Conservation (phyloP, 2,888 invertebrate genomes). For the Plebejus anna region DNA sequence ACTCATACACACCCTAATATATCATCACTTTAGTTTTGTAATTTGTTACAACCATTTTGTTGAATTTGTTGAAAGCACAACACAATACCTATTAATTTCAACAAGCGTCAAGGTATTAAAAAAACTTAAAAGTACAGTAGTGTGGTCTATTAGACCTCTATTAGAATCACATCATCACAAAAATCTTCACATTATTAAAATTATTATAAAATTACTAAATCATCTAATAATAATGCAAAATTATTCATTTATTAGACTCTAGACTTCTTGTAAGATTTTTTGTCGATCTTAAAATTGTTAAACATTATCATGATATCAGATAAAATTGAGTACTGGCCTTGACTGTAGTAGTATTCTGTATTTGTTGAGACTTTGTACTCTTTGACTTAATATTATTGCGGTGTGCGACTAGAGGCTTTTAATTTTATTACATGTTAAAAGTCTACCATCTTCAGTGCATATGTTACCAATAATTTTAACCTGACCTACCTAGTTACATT, state of each 20-base stretch:
- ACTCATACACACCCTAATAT: too few species aligned
- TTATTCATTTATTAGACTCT: neutral
- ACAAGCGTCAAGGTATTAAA: too few species aligned
- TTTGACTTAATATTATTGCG: neutral
- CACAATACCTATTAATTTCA: too few species aligned
- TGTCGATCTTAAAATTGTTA: constrained; percentile 1
- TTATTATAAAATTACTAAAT: neutral
- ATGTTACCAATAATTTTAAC: neutral
- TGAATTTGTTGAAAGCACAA: too few species aligned
- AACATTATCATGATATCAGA: neutral
- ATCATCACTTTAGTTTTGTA: too few species aligned
- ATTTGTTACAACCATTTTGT: too few species aligned
- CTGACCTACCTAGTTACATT: neutral
- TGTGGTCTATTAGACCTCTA: too few species aligned
- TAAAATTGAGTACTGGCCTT: constrained; percentile 3
- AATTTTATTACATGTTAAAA: neutral
- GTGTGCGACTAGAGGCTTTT: constrained; percentile 1
- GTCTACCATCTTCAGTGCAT: neutral
- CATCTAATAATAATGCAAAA: neutral
- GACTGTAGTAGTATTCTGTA: neutral
- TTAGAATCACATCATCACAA: too few species aligned
- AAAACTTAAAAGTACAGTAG: too few species aligned
- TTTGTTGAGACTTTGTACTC: constrained; percentile 21
- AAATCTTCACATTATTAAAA: neutral
- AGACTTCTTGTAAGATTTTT: neutral